Base-by-base conservation (phyloP, 2,113 vertebrate genomes). In the Gallinago media region DNA sequence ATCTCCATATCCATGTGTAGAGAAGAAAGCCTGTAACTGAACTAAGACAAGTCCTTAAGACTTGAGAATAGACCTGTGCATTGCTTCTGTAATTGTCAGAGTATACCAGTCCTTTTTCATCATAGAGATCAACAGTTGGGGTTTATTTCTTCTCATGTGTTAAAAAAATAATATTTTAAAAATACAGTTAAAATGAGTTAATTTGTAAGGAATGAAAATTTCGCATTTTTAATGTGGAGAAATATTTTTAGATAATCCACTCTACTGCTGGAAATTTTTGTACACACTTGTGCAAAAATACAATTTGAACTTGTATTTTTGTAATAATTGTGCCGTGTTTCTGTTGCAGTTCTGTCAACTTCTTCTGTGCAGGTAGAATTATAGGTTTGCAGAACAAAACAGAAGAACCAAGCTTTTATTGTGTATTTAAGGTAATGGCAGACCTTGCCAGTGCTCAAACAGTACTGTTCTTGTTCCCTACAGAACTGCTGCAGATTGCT, bases 401-500 rank as follows among this genome's bases (percentile, higher is more conserved):
- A n/a, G 49, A 59, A 26, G 22, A 44, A 27, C 5, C 15, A 26
- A 26, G 32, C 15, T 54, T 76, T 92, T 44, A 7, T 0, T 72
- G 25, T 62, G 21, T 44, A 17, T 38, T 67, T 38, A 67, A 93
- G 29, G 32, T 63, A 67, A 12, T 16, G 68, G 13, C 50, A 86
- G 58, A 34, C 26, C 38, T 85, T 58, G 40, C 26, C 47, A 49
- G 38, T 89, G 79, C 67, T 97, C 90, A 85, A 18, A 85, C 65
- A 74, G 40, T 61, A 2, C n/a, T 92, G 2, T 21, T 71, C 2
- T 17, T 97, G 74, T 89, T 92, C 77, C 84, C 79, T 66, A 68
- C 97, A 99, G 99, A 99, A 66, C 98, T 99, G n/a, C 98, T 99
- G 97, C 99, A 99, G 98, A 99, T 99, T 25, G 99, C 99, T 91